Evolutionary conservation across 2,888 invertebrate species (phyloP), one percentile per base, ranked within the genome.

Genomic region (Xylocampa areola): DNA sequence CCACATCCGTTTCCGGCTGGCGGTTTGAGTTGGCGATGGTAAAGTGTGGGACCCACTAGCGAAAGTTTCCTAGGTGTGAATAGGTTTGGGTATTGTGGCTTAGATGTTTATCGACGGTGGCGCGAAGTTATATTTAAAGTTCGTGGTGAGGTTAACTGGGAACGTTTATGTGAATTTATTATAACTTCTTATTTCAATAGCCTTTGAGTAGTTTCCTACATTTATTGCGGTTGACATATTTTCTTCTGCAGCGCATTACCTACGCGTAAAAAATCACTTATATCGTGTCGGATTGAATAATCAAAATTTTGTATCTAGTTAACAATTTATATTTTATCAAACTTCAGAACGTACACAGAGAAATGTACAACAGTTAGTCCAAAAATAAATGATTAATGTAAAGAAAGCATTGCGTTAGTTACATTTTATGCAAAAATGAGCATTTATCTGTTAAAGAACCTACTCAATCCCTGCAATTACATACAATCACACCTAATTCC

Each of bases 1-100:
- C 81, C 80, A 78, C 83, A 76, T 83, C 85, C 83, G 80, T 57
- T 81, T 84, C 82, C 83, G 64, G 77, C 61, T 73, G 67, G 50
- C 47, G 41, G 57, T 60, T 67, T 70, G 72, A 80, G 69, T 59
- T 60, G 65, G 61, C 39, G 49, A 70, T 39, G 36, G 47, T 63
- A 61, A 68, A 51, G 68, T 47, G 35, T 1, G 41, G 36, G 52
- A 29, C 52, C 64, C 66, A 73, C 51, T 45, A 11, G 30, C 11
- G 41, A 23, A 43, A 67, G 27, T 58, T 59, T 50, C 23, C 16
- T 45, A 55, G 40, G 59, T 52, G 53, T 19, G 14, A 67, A 54
- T 11, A 30, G 8, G 5, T 48, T 14, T 21, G 14, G 19, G 29
- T 33, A 8, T 43, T 68, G 33, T 37, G 51, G 44, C 8, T 53